Base-by-base conservation (phyloP, 2,113 vertebrate species). In the Monopterus albus region DNA sequence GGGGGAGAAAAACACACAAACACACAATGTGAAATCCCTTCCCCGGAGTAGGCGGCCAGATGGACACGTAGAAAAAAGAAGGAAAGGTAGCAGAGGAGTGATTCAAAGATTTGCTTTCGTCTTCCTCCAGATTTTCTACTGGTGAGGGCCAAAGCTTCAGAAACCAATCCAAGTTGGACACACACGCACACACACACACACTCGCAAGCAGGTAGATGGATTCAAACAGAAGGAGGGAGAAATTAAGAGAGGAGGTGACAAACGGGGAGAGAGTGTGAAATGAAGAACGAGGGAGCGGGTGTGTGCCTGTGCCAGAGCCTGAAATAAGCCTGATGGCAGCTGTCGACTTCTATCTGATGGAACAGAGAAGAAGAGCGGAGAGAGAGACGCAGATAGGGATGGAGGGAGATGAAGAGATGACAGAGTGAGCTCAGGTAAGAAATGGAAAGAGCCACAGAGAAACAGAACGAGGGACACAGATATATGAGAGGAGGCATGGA, bases 311-410 rank as follows among this genome's bases (percentile, higher is more conserved):
- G 84, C 26, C 75, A 75, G 71, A 20, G 69, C 72, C 78, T 83
- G 87, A 88, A 86, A 89, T 87, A 88, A 81, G 71, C 73, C 79
- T 83, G 89, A 87, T 86, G 85, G 87, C 82, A 91, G 79, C 77
- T 88, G 85, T 88, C 79, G 31, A 53, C 72, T 83, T 80, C 80
- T 43, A 76, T 88, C 74, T 83, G 84, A 85, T 59, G 70, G 67
- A 75, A 39, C 40, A 61, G 47, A 29, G 68, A 62, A 36, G 80
- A 70, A 49, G 60, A 62, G 50, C 51, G 39, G 35, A 52, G 55
- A 39, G 38, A 62, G 74, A 58, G 50, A 61, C 2, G 10, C 15
- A 40, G 35, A 47, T 33, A 49, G 28, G 53, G 33, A 72, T 1
- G 4, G 25, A 18, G 52, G 18, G 57, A 60, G 67, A 83, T 35